phyloP scores from a whole-genome alignment of 2,888 invertebrate species.

The Drosophila neoperkinsi region DNA sequence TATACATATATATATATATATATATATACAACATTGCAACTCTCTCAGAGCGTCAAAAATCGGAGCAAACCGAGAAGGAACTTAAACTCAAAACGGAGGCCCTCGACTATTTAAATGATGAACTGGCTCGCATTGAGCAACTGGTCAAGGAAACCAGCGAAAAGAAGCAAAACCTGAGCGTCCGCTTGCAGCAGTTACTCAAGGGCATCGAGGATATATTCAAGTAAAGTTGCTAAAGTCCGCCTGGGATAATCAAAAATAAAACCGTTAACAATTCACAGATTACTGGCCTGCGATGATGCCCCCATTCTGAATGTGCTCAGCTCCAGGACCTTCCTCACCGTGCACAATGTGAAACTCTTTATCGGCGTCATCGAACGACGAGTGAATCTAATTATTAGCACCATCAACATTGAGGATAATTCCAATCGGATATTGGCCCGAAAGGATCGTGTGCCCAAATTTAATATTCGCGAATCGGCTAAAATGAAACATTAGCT shows the following conservation, averaged over 20 bases:
- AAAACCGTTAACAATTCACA: conserved; percentile 82
- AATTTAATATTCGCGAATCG: conserved; percentile 85
- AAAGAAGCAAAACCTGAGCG: conserved; percentile 74
- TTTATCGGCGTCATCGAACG: conserved; percentile 93
- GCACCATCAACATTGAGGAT: conserved; percentile 81
- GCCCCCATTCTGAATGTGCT: conserved; percentile 90
- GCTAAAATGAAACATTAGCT: conserved; percentile 77
- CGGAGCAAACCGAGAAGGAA: conserved; percentile 82
- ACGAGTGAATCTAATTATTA: conserved; percentile 85
- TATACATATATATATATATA: background rate
- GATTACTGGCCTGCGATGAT: conserved; percentile 90
- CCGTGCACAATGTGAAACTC: conserved; percentile 91
- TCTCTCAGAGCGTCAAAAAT: conserved; percentile 81
- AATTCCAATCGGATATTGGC: conserved; percentile 83
- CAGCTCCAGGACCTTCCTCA: conserved; percentile 90
- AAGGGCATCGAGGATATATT: conserved; percentile 86
- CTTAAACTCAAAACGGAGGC: conserved; percentile 82
- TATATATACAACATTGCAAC: background rate
- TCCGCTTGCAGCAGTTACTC: conserved; percentile 83
- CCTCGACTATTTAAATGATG: conserved; percentile 78
- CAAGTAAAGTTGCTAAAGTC: conserved; percentile 49
- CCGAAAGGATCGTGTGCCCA: conserved; percentile 84
- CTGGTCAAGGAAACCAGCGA: conserved; percentile 76
- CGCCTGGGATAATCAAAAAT: background rate
- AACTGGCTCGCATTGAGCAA: conserved; percentile 73